A percentile compares a stretch with the other conserved stretches of the same genome.
Evolutionary conservation across 2,888 invertebrate genomes (phyloP).

Genomic region (Dryococelus australis): DNA sequence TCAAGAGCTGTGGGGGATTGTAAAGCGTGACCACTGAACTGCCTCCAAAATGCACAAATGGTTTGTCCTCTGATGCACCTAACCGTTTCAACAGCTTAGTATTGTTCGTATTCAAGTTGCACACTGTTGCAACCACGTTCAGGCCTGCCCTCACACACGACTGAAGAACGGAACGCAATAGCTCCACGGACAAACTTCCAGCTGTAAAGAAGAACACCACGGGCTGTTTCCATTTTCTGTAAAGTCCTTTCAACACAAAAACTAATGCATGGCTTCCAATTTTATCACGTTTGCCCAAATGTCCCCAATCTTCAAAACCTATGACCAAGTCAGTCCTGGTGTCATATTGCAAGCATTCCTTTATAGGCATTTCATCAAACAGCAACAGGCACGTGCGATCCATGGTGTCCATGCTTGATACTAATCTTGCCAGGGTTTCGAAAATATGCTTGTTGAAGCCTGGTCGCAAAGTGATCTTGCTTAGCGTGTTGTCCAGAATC

Average conservation of each 20-base stretch:
- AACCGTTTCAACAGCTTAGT: neutral
- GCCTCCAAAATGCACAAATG: neutral
- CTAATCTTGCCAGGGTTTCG: neutral
- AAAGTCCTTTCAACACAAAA: neutral
- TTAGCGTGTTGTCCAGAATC: neutral
- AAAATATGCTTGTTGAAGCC: neutral
- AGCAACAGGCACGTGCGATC: neutral
- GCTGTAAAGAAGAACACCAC: constrained; percentile 5
- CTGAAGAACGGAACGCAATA: neutral
- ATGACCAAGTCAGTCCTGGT: neutral
- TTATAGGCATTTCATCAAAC: neutral
- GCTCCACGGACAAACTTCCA: neutral
- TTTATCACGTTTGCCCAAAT: neutral
- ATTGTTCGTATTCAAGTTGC: neutral
- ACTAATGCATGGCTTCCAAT: constrained; percentile 7
- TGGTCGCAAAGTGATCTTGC: neutral
- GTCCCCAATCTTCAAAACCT: constrained; percentile 8
- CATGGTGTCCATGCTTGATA: neutral
- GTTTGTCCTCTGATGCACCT: neutral
- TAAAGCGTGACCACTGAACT: neutral
- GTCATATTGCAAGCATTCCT: neutral
- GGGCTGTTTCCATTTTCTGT: neutral
- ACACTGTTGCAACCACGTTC: neutral
- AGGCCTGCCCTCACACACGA: neutral
- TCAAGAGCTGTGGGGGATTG: neutral